Percentiles rank a stretch among this genome's conserved stretches.
phyloP scores from a whole-genome alignment of 2,797 vertebrate species.

The Falco rusticolus region DNA sequence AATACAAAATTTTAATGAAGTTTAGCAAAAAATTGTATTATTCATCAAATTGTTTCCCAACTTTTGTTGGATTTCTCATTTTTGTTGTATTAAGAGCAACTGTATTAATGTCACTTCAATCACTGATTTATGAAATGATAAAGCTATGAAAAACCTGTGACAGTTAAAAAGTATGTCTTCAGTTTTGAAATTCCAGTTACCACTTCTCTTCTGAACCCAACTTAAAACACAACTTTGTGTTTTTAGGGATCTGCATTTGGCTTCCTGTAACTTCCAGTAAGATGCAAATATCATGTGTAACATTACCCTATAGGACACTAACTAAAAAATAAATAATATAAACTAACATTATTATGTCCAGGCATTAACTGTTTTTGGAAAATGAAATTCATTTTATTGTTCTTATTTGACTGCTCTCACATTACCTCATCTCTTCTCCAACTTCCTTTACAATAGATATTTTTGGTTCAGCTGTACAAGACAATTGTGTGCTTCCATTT shows the following conservation, averaged over 20 bases:
- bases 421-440: neutral
- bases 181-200: neutral
- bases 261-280: neutral
- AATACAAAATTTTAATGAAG: neutral
- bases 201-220: neutral
- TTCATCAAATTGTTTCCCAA: neutral
- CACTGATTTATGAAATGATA: neutral
- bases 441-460: neutral
- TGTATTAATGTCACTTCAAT: neutral
- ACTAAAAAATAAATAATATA: neutral
- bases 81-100: neutral
- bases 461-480: neutral
- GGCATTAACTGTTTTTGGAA: neutral
- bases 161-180: neutral
- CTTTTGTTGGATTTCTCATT: neutral
- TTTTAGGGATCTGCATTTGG: neutral
- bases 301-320: neutral
- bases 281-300: neutral
- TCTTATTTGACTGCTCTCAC: neutral
- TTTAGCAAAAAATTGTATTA: slow-evolving; percentile 26
- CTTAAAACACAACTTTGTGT: neutral
- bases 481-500: neutral
- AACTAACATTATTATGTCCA: neutral
- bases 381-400: neutral
- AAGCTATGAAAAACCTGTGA: neutral